Conservation (phyloP, 2,113 vertebrate species). For the Leucoraja erinaceus region DNA sequence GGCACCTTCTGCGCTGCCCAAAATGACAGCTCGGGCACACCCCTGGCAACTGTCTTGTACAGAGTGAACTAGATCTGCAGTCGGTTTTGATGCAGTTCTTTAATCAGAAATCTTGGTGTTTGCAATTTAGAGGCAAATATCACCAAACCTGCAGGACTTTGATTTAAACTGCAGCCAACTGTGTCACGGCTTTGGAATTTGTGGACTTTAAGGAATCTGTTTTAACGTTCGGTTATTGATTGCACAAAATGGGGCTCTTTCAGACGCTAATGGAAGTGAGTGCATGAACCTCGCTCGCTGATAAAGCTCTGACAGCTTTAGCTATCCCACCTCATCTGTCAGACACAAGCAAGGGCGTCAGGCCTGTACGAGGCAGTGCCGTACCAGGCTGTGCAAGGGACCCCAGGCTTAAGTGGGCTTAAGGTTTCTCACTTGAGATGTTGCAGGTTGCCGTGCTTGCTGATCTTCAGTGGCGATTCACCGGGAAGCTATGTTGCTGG, state of each 20-base stretch:
- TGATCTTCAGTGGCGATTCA: neutral
- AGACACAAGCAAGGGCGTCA: conserved; percentile 17
- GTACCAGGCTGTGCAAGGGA: conserved; percentile 7
- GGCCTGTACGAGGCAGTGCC: neutral
- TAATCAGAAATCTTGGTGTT: too few species aligned
- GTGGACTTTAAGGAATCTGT: neutral
- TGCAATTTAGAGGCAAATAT: neutral
- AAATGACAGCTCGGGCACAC: too few species aligned
- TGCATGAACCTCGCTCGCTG: neutral
- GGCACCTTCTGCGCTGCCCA: too few species aligned
- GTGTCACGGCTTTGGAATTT: conserved; percentile 22
- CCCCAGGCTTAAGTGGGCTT: conserved; percentile 29
- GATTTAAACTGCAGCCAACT: neutral
- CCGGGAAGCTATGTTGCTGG: neutral
- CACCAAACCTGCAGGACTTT: neutral
- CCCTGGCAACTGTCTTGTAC: neutral
- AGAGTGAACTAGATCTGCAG: neutral
- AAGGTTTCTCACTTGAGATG: conserved; percentile 23
- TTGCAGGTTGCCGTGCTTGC: conserved; percentile 16
- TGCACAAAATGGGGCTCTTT: neutral
- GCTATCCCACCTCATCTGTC: conserved; percentile 7
- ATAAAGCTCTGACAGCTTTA: conserved; percentile 19
- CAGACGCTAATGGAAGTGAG: conserved; percentile 13
- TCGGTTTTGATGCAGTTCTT: neutral
- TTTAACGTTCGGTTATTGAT: conserved; percentile 13